A percentile compares a stretch with the other conserved stretches of the same genome.
phyloP scores from a whole-genome alignment of 2,113 vertebrate species.

The Ammodytes dubius region DNA sequence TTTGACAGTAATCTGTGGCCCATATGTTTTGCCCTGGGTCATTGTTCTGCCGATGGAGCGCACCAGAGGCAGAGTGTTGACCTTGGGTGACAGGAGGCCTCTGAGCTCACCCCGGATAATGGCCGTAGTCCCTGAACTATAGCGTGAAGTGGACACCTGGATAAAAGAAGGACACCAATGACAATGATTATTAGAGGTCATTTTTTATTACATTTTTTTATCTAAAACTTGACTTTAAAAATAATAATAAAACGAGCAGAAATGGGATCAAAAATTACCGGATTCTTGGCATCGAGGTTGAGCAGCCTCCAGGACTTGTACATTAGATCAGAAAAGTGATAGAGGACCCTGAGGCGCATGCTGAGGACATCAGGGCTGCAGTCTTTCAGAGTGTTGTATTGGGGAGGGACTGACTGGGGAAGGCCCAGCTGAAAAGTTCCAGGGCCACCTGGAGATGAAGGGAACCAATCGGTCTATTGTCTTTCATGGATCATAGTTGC shows the following conservation, averaged over 20 bases:
- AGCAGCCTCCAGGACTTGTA: constrained; percentile 88
- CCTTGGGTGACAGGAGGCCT: constrained; percentile 87
- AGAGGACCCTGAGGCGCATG: constrained; percentile 83
- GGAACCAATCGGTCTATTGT: constrained; percentile 1
- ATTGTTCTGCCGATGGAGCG: constrained; percentile 87
- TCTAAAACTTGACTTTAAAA: background rate
- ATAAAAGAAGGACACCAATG: background rate
- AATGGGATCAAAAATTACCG: constrained; percentile 63
- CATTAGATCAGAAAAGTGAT: constrained; percentile 89
- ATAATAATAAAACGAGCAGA: constrained; percentile 5
- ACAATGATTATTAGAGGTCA: background rate
- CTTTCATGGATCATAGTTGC: background rate
- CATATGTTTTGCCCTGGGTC: constrained; percentile 89
- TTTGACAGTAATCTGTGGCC: constrained; percentile 88
- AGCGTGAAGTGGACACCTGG: constrained; percentile 83
- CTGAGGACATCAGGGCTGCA: constrained; percentile 81
- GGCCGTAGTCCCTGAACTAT: constrained; percentile 83
- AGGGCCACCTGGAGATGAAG: constrained; percentile 67
- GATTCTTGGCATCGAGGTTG: constrained; percentile 80
- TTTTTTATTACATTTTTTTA: background rate
- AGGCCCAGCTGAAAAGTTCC: constrained; percentile 80
- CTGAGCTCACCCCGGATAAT: constrained; percentile 86
- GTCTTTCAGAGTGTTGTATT: constrained; percentile 86
- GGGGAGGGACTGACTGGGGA: constrained; percentile 84
- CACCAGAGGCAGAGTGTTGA: constrained; percentile 87